Percentiles rank a stretch among this genome's conserved stretches.
These are phyloP conservation scores for Hirudinaria manillensis DNA, from an alignment of 2,888 invertebrate species.

Conservation along the genomic window DNA sequence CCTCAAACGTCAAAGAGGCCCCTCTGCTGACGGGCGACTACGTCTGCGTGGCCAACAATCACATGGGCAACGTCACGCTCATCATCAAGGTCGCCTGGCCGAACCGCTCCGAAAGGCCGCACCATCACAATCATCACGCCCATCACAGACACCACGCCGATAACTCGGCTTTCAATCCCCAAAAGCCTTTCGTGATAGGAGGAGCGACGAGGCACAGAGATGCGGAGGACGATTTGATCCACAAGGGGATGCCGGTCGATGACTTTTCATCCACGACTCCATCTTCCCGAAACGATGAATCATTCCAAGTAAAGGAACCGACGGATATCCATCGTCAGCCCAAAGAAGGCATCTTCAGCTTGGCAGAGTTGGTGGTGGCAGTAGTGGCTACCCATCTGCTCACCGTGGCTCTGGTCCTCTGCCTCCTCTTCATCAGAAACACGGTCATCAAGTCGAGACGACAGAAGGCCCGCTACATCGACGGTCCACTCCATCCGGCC, in stretches of 20 bases:
- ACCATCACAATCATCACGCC: slow-evolving; percentile 4
- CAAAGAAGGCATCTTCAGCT: slow-evolving; percentile 41
- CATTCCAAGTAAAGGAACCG: no score
- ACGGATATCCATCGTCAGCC: neutral
- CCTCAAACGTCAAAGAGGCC: slow-evolving; percentile 45
- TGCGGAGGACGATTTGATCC: neutral
- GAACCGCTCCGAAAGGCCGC: neutral
- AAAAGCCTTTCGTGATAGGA: slow-evolving; percentile 10
- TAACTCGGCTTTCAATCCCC: no score
- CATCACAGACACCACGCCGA: slow-evolving; percentile 25
- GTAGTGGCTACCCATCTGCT: slow-evolving; percentile 50
- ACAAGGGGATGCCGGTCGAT: neutral
- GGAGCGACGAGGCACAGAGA: neutral
- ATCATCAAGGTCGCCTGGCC: slow-evolving; percentile 52
- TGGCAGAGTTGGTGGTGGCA: slow-evolving; percentile 50
- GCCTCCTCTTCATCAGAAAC: slow-evolving; percentile 17
- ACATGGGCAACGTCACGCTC: slow-evolving; percentile 51
- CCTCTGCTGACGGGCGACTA: slow-evolving; percentile 42
- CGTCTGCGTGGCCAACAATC: slow-evolving; percentile 51
- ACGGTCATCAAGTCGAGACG: slow-evolving; percentile 14
- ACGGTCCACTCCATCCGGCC: slow-evolving; percentile 4
- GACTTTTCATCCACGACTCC: neutral
- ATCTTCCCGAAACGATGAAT: neutral
- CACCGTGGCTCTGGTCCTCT: slow-evolving; percentile 47
- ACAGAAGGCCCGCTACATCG: slow-evolving; percentile 24